Evolutionary conservation across 2,888 invertebrate species (phyloP), one percentile per base, ranked within the genome.

Genomic region (Spicauda simplicius): DNA sequence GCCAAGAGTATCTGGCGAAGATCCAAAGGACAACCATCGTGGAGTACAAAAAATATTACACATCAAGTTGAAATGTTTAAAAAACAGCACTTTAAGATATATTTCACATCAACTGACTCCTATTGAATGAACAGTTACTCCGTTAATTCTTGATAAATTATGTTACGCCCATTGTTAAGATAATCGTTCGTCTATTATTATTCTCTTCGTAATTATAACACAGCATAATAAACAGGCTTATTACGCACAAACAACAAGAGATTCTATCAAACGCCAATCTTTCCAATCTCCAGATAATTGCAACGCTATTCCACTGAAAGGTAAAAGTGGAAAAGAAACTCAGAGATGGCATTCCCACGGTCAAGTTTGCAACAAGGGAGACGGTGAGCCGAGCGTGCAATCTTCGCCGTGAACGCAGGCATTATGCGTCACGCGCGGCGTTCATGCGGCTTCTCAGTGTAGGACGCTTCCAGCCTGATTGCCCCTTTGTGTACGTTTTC

Each of bases 281-380:
- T 12, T 30, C 19, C 55, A 55, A 52, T 25, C 54, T 20, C 25
- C 45, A 18, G 56, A 48, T 33, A 64, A 64, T 45, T 20, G 79
- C 79, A 80, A 76, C 73, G 56, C 60, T 63, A 65, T 62, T 71
- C 71, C 61, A 16, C 25, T 59, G 56, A 57, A 58, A 14, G 77
- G 83, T 85, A 86, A 86, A 85, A 86, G 85, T 83, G 76, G 82
- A 84, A 85, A 77, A 76, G 78, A 78, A 85, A 84, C 81, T 74
- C 76, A 77, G n/a, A 45, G 45, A 45, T 57, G 75, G 73, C 66
- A n/a, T 88, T 90, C 90, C 83, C 89, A 90, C 88, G 89, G 84
- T 79, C 84, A 84, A 81, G 80, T 78, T 80, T 73, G 74, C 78
- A 78, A 77, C 77, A 79, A 77, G 78, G 74, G 80, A 80, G 79